Base-by-base conservation (phyloP, 2,797 vertebrate species). In the Pygocentrus nattereri region DNA sequence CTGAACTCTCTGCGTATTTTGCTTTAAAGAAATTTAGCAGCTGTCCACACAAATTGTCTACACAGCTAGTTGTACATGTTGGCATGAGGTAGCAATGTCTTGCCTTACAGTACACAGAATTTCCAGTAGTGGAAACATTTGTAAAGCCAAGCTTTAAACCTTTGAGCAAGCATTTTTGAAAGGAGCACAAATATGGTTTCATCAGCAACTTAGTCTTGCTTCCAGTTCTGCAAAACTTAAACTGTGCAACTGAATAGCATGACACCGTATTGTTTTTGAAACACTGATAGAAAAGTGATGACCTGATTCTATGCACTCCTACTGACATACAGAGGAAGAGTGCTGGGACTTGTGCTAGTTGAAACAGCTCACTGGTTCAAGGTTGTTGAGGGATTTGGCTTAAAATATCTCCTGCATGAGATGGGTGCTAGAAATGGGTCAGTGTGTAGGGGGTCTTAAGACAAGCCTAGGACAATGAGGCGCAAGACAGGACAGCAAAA, bases 381-480 rank as follows among this genome's bases (percentile, higher is more conserved):
- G 85, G 88, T 85, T 73, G 59, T 76, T 76, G 10, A 76, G 78
- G 80, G 87, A 85, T 75, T 80, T 80, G 74, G 80, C 84, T 80
- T 84, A 87, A 88, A 85, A 86, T 85, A 86, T 80, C 64, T 85
- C 82, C 38, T 59, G 74, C 54, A 65, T 0, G 44, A 73, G 54
- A 19, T 71, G 82, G 23, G 72, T 54, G 61, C 56, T 65, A 38
- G 47, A 88, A 87, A 83, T 90, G 74, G 88, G 89, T 84, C 86
- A 77, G 87, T 59, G 64, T 79, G 64, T 47, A 74, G 74, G 31
- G 86, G 81, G 85, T 75, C 80, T 78, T 27, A 49, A 13, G 81
- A 80, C 78, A 75, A 47, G 23, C 59, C 34, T 64, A 59, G 38
- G 67, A 81, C 30, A 19, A 23, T n/a, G 50, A 38, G 19, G 21